These are phyloP conservation scores for Hepsetus odoe DNA, from an alignment of 2,113 vertebrate species.

Conservation along the genomic window DNA sequence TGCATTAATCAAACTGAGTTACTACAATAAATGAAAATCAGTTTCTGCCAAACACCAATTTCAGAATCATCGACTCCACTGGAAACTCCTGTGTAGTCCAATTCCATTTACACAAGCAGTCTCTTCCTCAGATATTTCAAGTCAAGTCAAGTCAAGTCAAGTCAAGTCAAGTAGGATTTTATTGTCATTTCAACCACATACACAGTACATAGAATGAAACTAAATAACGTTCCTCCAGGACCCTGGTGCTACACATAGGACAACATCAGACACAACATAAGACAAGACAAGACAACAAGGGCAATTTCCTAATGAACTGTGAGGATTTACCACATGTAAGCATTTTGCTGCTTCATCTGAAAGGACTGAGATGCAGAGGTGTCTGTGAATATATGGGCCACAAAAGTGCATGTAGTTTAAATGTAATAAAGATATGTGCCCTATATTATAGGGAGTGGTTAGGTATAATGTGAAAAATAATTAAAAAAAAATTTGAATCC, in stretches of 20 bases:
- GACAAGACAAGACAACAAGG: too few species aligned
- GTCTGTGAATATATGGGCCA: background rate
- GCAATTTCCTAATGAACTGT: constrained; percentile 8
- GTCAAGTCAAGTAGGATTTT: too few species aligned
- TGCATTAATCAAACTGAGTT: constrained; percentile 34
- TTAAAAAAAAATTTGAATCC: too few species aligned
- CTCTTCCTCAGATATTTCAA: constrained; percentile 19
- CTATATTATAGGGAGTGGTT: too few species aligned
- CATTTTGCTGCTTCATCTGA: constrained; percentile 3
- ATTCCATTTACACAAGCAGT: background rate
- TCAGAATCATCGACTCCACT: constrained; percentile 9
- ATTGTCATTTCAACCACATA: too few species aligned
- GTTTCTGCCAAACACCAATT: constrained; percentile 37
- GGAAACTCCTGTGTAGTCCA: constrained; percentile 24
- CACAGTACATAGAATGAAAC: too few species aligned
- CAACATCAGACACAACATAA: too few species aligned
- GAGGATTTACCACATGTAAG: constrained; percentile 8
- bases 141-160: too few species aligned
- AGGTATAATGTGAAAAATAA: too few species aligned
- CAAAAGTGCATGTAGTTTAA: background rate
- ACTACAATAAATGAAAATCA: constrained; percentile 49
- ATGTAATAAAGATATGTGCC: background rate
- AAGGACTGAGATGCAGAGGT: background rate
- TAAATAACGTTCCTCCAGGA: too few species aligned
- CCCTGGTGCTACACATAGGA: too few species aligned